A percentile compares a stretch with the other conserved stretches of the same genome.
phyloP scores from a whole-genome alignment of 2,888 invertebrate genomes.

The Volucella zonaria region DNA sequence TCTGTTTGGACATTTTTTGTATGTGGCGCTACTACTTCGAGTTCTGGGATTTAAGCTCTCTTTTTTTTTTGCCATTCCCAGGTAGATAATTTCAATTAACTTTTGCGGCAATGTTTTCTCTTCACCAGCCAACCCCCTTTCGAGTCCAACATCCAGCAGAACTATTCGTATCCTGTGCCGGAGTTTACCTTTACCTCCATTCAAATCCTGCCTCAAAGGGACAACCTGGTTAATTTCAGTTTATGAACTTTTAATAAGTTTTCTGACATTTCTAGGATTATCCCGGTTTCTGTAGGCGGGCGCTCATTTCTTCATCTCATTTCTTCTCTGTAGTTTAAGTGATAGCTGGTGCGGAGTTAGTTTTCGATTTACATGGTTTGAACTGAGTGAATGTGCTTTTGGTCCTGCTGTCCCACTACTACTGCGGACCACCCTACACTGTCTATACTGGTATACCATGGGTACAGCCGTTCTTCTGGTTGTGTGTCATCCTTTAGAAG shows the following conservation, averaged over 20 bases:
- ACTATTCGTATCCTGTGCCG: constrained; percentile 2
- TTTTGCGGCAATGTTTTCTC: constrained; percentile 69
- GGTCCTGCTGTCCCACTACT: background rate
- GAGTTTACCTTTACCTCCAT: constrained; percentile 42
- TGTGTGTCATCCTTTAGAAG: constrained; percentile 45
- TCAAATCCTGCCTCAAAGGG: constrained; percentile 63
- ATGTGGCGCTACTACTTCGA: background rate
- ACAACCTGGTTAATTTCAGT: constrained; percentile 73
- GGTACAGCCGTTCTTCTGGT: background rate
- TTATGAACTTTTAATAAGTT: constrained; percentile 74
- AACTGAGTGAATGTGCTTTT: constrained; percentile 20
- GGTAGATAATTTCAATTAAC: constrained; percentile 73
- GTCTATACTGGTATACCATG: background rate
- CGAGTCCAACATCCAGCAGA: background rate
- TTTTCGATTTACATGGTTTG: constrained; percentile 65
- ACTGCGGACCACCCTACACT: background rate
- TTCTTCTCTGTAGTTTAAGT: constrained; percentile 51
- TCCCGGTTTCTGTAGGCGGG: constrained; percentile 64
- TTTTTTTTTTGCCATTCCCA: constrained; percentile 24
- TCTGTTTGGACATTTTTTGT: constrained; percentile 23
- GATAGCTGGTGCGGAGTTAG: constrained; percentile 54
- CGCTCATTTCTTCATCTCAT: constrained; percentile 25
- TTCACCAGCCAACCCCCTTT: background rate
- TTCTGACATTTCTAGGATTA: constrained; percentile 73
- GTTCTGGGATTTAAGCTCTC: background rate